phyloP scores from a whole-genome alignment of 2,797 vertebrate species.

The Pangasius macronema region DNA sequence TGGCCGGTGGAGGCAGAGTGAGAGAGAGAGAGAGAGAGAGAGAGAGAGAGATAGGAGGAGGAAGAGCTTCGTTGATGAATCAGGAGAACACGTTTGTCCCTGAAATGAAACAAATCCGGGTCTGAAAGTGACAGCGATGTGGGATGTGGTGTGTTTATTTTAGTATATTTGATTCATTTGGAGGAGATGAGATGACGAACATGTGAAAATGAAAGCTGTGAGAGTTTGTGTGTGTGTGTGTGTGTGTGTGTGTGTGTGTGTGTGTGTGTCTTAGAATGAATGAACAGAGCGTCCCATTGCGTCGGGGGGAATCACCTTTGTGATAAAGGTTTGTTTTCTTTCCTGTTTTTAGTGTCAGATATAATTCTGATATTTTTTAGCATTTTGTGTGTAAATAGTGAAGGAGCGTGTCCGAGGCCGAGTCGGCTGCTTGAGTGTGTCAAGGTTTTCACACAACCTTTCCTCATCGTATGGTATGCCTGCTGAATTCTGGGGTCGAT shows the following conservation, averaged over 20 bases:
- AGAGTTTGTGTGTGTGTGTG: background rate
- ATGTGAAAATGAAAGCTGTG: conserved; percentile 49
- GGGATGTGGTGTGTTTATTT: background rate
- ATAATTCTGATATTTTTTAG: background rate
- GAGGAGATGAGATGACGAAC: background rate
- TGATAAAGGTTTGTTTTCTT: conserved; percentile 37
- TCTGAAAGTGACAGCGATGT: conserved; percentile 7
- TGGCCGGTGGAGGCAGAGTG: conserved; percentile 9
- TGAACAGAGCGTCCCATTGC: conserved; percentile 33
- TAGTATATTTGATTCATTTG: background rate
- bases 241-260: conserved; percentile 24
- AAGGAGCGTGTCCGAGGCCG: background rate
- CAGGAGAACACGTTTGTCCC: background rate
- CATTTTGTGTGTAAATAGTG: background rate
- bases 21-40: conserved; percentile 17
- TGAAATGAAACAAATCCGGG: conserved; percentile 15
- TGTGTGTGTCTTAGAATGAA: conserved; percentile 43
- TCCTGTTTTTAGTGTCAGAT: conserved; percentile 7
- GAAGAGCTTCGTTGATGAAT: conserved; percentile 4
- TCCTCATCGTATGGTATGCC: background rate
- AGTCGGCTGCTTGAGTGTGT: background rate
- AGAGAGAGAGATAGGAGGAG: conserved; percentile 18
- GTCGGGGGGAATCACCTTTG: conserved; percentile 28
- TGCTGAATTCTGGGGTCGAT: conserved; percentile 5
- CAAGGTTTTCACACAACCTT: background rate